phyloP scores from a whole-genome alignment of 2,888 invertebrate genomes.

The Morpho helenor region DNA sequence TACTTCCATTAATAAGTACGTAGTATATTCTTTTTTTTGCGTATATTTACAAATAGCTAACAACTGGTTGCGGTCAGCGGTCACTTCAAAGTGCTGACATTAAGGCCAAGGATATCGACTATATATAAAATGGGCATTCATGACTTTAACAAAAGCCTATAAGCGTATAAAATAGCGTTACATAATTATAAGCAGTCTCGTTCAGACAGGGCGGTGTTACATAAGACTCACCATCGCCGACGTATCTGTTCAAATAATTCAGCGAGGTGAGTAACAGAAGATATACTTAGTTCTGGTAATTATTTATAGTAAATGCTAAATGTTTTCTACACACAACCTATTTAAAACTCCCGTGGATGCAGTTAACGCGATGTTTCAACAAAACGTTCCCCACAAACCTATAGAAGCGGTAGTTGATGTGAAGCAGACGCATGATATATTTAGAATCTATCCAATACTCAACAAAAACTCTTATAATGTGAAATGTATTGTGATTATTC shows the following conservation, averaged over 20 bases:
- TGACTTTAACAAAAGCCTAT: constrained; percentile 64
- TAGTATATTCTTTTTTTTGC: constrained; percentile 26
- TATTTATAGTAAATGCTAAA: constrained; percentile 30
- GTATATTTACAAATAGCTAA: constrained; percentile 60
- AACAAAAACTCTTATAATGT: constrained; percentile 1
- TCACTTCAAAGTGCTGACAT: constrained; percentile 61
- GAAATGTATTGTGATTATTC: neutral
- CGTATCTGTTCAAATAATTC: constrained; percentile 21
- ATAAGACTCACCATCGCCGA: constrained; percentile 15
- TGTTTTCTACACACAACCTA: constrained; percentile 27
- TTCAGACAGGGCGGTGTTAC: constrained; percentile 19
- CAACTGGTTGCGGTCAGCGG: constrained; percentile 42
- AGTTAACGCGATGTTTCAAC: constrained; percentile 32
- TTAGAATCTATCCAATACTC: constrained; percentile 13
- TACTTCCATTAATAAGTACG: constrained; percentile 18
- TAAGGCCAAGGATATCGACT: constrained; percentile 63
- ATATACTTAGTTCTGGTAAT: constrained; percentile 24
- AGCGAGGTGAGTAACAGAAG: constrained; percentile 23
- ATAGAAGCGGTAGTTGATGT: constrained; percentile 25
- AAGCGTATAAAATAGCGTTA: constrained; percentile 48
- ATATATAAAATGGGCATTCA: constrained; percentile 60
- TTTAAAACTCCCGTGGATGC: constrained; percentile 34
- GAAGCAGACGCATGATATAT: constrained; percentile 31
- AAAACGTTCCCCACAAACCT: constrained; percentile 35
- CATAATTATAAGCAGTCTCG: constrained; percentile 47